Base-by-base conservation (phyloP, 2,113 vertebrate species). In the Elephas maximus region DNA sequence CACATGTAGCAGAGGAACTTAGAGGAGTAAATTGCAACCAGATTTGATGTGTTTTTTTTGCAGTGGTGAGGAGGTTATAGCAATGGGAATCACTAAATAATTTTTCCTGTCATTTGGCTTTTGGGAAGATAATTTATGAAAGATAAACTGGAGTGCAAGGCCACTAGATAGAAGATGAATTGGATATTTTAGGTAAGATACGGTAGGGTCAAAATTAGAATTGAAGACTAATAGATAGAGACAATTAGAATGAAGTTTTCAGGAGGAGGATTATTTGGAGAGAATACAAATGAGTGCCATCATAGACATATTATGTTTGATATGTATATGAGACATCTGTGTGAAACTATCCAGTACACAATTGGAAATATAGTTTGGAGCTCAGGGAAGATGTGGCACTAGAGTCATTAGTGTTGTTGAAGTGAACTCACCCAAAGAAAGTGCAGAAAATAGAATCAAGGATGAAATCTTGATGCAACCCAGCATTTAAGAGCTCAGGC, bases 271-370 rank as follows among this genome's bases (percentile, higher is more conserved):
- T 84, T 77, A 88, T 73, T 95, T 94, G 57, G 33, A 17, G 45
- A 5, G 88, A 97, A 97, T 88, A 88, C 77, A 84, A 84, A 94
- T 95, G 76, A 96, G 33, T 48, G 82, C 9, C 23, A 20, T 1
- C 57, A 8, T 76, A 71, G 28, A 71, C 8, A 45, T 73, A 45
- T 78, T 53, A 85, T 78, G 33, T 81, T 92, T 81, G 33, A 60
- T 92, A 92, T 63, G 51, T 88, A 81, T 85, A 90, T 87, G 69
- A 88, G 28, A 94, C 83, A 93, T 57, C 92, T 93, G 76, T 80
- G 26, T 53, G 93, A 96, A 96, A 3, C 30, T 21, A 63, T 71
- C 30, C 12, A 89, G 53, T 62, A 73, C 62, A 37, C 37, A 94
- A 53, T 1, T 33, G 33, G 88, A 95, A 88, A 37, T 57, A 53